Percentiles rank a stretch among this genome's conserved stretches.
Conservation (phyloP, 2,888 invertebrate species). For the Cheilosia variabilis region DNA sequence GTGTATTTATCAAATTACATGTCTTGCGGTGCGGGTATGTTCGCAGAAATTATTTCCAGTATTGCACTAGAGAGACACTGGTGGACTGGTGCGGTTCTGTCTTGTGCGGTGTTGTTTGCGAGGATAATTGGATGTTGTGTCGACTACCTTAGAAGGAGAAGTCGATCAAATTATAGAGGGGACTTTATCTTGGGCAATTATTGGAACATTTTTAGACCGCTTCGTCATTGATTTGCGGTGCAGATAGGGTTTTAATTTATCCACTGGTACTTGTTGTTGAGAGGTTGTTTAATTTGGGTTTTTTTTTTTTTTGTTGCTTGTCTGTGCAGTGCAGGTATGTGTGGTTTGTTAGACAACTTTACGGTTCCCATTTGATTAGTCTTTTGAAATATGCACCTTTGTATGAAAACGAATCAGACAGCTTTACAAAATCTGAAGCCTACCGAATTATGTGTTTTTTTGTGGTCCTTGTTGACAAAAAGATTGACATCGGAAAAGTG, state of each 20-base stretch:
- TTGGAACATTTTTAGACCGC: conserved; percentile 16
- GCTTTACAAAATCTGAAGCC: too few relatives aligned
- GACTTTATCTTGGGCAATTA: conserved; percentile 37
- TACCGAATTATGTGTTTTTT: too few relatives aligned
- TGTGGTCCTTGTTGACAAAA: too few relatives aligned
- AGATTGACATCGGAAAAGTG: too few relatives aligned
- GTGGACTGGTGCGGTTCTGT: background rate
- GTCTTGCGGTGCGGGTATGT: conserved; percentile 20
- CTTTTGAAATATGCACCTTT: too few relatives aligned
- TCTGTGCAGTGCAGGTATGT: conserved; percentile 10
- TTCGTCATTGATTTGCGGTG: conserved; percentile 8
- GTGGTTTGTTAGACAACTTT: background rate
- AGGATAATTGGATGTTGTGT: conserved; percentile 46
- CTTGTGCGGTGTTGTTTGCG: background rate
- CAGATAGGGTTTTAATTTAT: conserved; percentile 23
- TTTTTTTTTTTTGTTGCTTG: background rate
- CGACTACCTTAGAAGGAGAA: conserved; percentile 31
- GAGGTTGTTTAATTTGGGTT: background rate
- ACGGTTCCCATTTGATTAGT: background rate
- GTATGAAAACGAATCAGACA: too few relatives aligned
- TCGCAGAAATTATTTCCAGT: conserved; percentile 43
- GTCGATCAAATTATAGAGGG: conserved; percentile 26
- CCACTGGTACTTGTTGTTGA: conserved; percentile 13
- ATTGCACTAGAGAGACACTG: conserved; percentile 12
- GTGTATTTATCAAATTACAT: conserved; percentile 32